phyloP scores from a whole-genome alignment of 2,888 invertebrate species.

The Esperia sulphurella region DNA sequence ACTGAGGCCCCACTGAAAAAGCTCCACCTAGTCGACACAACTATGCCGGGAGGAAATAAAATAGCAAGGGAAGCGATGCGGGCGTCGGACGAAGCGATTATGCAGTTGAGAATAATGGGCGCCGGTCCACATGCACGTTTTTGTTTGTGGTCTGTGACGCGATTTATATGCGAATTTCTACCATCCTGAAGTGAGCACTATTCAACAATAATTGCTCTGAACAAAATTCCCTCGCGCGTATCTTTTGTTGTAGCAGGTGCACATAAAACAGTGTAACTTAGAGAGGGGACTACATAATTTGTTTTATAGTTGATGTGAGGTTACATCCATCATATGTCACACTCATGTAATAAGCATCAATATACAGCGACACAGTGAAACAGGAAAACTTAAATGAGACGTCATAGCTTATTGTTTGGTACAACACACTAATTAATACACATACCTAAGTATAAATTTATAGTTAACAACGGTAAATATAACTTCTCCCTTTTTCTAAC shows the following conservation, averaged over 20 bases:
- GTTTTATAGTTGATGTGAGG: not conserved
- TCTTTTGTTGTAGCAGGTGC: conserved; percentile 50
- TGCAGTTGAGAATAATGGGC: conserved; percentile 79
- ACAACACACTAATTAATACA: too few species aligned
- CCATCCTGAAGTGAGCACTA: conserved; percentile 75
- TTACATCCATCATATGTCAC: not conserved
- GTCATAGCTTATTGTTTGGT: too few species aligned
- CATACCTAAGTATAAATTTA: too few species aligned
- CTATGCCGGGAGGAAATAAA: conserved; percentile 74
- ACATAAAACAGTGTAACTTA: conserved; percentile 22
- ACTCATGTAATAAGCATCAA: not conserved
- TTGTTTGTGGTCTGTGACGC: conserved; percentile 80
- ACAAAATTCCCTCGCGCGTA: conserved; percentile 62
- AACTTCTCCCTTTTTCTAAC: too few species aligned
- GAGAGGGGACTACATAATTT: not conserved
- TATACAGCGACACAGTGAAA: not conserved
- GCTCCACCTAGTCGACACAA: conserved; percentile 72
- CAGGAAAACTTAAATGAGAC: not conserved
- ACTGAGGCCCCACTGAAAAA: conserved; percentile 55
- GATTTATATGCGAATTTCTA: conserved; percentile 77
- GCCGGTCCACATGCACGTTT: conserved; percentile 78
- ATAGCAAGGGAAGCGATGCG: conserved; percentile 77
- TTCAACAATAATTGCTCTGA: conserved; percentile 76
- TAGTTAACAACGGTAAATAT: too few species aligned
- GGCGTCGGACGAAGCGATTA: conserved; percentile 79